Conservation (phyloP, 1,140 invertebrate genomes). For the Hestina assimilis region DNA sequence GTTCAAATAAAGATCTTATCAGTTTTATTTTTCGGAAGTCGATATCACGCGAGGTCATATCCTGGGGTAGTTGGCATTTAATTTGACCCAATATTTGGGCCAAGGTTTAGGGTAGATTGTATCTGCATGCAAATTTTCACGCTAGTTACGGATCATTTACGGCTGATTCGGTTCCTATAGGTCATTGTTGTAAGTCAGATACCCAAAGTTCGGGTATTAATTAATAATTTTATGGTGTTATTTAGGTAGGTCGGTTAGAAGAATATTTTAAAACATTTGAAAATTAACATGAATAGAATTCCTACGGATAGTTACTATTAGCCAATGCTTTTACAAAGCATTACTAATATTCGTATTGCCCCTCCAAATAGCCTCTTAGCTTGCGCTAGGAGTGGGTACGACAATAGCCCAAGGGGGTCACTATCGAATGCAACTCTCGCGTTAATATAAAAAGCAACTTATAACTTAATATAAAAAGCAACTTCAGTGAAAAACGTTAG, state of each 20-base stretch:
- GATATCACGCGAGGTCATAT: slow-evolving; percentile 25
- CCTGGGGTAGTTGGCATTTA: slow-evolving; percentile 39
- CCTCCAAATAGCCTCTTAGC: too few species aligned
- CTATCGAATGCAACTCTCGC: too few species aligned
- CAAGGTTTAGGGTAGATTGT: slow-evolving; percentile 52
- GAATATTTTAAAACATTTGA: background rate
- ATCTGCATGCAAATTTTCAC: slow-evolving; percentile 49
- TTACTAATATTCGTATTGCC: too few species aligned
- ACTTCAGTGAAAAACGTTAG: background rate
- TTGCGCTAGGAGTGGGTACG: too few species aligned
- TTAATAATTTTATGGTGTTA: background rate
- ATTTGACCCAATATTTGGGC: slow-evolving; percentile 52
- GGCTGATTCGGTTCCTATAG: slow-evolving; percentile 8
- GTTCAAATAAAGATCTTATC: slow-evolving; percentile 29
- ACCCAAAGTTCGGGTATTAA: background rate
- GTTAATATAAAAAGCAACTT: too few species aligned
- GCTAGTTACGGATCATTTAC: slow-evolving; percentile 29
- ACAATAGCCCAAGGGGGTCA: too few species aligned
- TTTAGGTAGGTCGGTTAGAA: background rate
- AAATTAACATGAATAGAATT: background rate
- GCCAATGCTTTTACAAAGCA: too few species aligned
- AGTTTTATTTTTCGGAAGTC: slow-evolving; percentile 17
- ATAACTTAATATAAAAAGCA: too few species aligned
- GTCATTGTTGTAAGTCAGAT: slow-evolving; percentile 7
- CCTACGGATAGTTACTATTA: too few species aligned